phyloP scores from a whole-genome alignment of 1,140 invertebrate genomes.

The Drosophila ficusphila region DNA sequence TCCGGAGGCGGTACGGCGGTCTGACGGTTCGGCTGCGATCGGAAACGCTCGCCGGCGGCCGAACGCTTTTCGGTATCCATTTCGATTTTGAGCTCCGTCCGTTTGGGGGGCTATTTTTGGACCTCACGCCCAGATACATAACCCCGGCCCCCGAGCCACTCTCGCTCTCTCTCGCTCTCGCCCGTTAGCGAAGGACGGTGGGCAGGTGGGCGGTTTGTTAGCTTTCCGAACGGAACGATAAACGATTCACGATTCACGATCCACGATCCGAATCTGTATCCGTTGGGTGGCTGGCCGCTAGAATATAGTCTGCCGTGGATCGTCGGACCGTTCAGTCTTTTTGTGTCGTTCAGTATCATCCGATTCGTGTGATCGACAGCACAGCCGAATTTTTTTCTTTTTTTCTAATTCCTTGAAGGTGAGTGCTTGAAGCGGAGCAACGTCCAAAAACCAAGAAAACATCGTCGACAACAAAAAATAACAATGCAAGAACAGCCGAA shows the following conservation, averaged over 20 bases:
- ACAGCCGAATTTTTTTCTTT: conserved; percentile 83
- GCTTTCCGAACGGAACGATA: neutral
- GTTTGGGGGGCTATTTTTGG: conserved; percentile 68
- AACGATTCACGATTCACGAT: neutral
- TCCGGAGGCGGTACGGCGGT: conserved; percentile 9
- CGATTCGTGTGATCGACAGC: conserved; percentile 82
- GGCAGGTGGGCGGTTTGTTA: conserved; percentile 66
- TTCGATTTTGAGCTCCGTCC: conserved; percentile 66
- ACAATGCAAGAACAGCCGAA: conserved; percentile 15
- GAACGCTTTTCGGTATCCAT: conserved; percentile 69
- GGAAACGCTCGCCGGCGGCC: conserved; percentile 13
- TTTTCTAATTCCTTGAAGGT: conserved; percentile 84
- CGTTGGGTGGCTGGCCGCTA: conserved; percentile 49
- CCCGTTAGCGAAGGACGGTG: conserved; percentile 57
- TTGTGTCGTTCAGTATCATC: conserved; percentile 81
- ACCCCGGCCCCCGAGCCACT: conserved; percentile 8
- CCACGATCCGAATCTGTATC: conserved; percentile 73
- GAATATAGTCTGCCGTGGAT: conserved; percentile 85
- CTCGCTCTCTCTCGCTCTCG: conserved; percentile 3
- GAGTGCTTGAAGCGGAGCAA: conserved; percentile 61
- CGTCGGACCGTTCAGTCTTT: conserved; percentile 84
- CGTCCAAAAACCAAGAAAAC: conserved; percentile 13
- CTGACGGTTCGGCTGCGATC: neutral
- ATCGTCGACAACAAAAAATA: conserved; percentile 12
- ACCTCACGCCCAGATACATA: conserved; percentile 70